Conservation (phyloP, 2,797 vertebrate genomes). For the Sorex maritimensis region DNA sequence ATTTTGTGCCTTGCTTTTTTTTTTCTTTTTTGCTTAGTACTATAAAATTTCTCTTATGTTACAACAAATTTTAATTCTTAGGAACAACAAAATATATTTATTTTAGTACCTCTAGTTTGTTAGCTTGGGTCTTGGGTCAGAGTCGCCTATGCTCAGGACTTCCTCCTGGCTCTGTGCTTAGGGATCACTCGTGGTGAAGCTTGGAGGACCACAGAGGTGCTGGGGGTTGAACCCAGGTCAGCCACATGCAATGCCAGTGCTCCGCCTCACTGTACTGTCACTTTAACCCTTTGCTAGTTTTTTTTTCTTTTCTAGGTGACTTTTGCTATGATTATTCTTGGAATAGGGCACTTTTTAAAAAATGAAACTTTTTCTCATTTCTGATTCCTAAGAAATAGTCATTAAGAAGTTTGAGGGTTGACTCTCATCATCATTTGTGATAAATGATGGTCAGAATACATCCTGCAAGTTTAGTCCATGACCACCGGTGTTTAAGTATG, state of each 20-base stretch:
- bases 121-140: too few species aligned
- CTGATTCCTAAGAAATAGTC: constrained; percentile 7
- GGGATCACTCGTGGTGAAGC: too few species aligned
- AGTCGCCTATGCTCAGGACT: too few species aligned
- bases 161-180: too few species aligned
- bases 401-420: background rate
- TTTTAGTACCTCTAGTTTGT: too few species aligned
- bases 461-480: background rate
- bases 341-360: background rate
- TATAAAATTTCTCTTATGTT: background rate
- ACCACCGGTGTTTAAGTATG: background rate
- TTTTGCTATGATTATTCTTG: constrained; percentile 14
- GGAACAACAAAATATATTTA: too few species aligned
- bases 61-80: background rate
- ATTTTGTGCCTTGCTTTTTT: background rate
- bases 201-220: too few species aligned
- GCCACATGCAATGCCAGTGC: too few species aligned
- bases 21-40: constrained; percentile 43
- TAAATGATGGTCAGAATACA: background rate
- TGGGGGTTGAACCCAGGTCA: too few species aligned
- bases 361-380: constrained; percentile 38
- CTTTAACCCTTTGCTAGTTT: background rate
- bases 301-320: background rate
- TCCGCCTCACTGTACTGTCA: too few species aligned
- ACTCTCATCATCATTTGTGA: background rate